Base-by-base conservation (phyloP, 2,888 invertebrate species). In the Carterocephalus palaemon region DNA sequence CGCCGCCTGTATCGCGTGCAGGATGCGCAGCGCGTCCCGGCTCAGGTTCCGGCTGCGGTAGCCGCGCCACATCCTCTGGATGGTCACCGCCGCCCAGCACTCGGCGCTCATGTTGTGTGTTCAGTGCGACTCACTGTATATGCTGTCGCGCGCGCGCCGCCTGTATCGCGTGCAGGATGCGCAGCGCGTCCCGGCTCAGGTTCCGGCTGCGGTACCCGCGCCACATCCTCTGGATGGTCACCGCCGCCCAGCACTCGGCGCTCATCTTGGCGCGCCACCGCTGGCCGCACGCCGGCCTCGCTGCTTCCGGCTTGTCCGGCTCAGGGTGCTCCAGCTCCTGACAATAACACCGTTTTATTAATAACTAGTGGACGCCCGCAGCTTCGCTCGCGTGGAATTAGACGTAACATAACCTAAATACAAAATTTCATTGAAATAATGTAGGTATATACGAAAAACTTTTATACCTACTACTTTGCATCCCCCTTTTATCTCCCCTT, bases 1-100 rank as follows among this genome's bases (percentile, higher is more conserved):
- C 49, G 92, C 91, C 50, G 92, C 91, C 62, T 95, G 92, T 32
- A 95, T 89, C 16, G 92, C 91, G 57, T 93, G 90, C 69, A 80
- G 75, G 58, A 76, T 89, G 57, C 90, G 88, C 53, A 90, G 81
- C 0, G 92, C 90, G 53, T 90, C 90, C 62, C 90, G 90, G 60
- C 93, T 90, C 6, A 92, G 79, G 60, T 95, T 93, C 58, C 95
- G 86, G 22, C 93, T 92, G 32, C 91, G 89, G 72, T 94, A 95
- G 0, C 96, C 95, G 13, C 95, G 83, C 96, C 96, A 96, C 79
- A 93, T 90, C 74, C 92, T 93, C 78, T 96, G 96, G 64, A 96
- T 95, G 15, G 91, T 91, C 19, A 93, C 89, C 0, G 95, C 95
- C 0, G 95, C 90, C 67, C 71, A 71, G 0, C 69, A 64, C 45